Evolutionary conservation across 2,888 invertebrate genomes (phyloP), one percentile per base, ranked within the genome.

Genomic region (Tachina lurida): DNA sequence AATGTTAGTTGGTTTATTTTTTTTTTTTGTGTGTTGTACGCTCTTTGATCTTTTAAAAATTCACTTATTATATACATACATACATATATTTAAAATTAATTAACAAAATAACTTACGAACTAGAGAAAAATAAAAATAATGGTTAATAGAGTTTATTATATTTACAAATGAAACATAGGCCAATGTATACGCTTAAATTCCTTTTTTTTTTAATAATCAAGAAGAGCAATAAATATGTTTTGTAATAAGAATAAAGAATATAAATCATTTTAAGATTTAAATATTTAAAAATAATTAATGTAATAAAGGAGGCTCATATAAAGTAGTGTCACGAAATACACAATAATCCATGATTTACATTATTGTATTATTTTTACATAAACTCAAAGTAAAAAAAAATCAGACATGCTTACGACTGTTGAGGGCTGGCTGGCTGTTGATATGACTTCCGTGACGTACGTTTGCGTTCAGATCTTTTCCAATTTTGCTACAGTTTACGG

Each of bases 321-420:
- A 7, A 31, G 19, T 60, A 19, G 31, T 54, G 54, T 54, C 65
- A 17, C 47, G 10, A 39, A 41, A 43, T 43, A 43, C 10, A 41
- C 17, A 31, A 31, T 74, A 43, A 58, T 47, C n/a, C 47, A 71
- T 52, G n/a, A 7, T 39, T 45, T 45, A 22, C 22, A 62, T 31
- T 49, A 39, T 49, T 39, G 1, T 49, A 19, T 62, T 47, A 43
- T 31, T 65, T 60, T 31, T 67, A 80, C 49, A 74, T 47, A 63
- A 71, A 63, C 49, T 49, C 10, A 76, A 73, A 65, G 22, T 84
- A 78, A 77, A 76, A 77, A n/a, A 76, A 83, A 83, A 63, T 76
- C 31, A 67, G 56, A 73, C 83, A 86, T 86, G 86, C 86, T 86
- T 86, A 86, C 86, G 83, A 68, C 71, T 76, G 83, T 68, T 63